Evolutionary conservation across 2,113 vertebrate genomes (phyloP), one percentile per base, ranked within the genome.

Genomic region (Hiodon alosoides): DNA sequence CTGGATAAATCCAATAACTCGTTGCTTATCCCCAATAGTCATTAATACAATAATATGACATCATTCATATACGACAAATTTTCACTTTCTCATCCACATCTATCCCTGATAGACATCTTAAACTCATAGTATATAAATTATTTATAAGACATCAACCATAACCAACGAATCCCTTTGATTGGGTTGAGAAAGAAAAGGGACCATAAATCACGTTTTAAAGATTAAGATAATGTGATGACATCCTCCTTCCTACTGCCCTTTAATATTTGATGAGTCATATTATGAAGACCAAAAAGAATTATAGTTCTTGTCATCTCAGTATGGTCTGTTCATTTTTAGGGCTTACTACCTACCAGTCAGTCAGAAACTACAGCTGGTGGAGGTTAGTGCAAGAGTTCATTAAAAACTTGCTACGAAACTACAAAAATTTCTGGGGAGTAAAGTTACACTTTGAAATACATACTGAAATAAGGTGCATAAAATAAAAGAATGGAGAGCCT

Each of bases 201-300:
- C 79, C 83, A 84, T 88, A 81, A 81, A 84, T 87, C 84, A 78
- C 76, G 89, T 89, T 85, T 92, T 91, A 91, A 92, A 87, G 90
- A 92, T 90, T 86, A 77, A 76, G 82, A 85, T 89, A 90, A 89
- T 90, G 87, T 81, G 90, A 88, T 86, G 87, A 90, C 90, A 87
- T 84, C 85, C 90, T 92, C 88, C 89, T 93, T 94, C 92, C 93
- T 91, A 84, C 77, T 82, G 86, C 87, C 80, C 83, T 88, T 90
- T 87, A 89, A 89, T 88, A 88, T 87, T 88, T 87, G 79, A 87
- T 88, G 84, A 71, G 55, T 57, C 66, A 81, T 79, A 87, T 86
- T 82, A 87, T 83, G 76, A 82, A 69, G 73, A 58, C 69, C 55
- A 78, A 78, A 72, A 54, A 69, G 55, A 14, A 58, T 79, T 74